Base-by-base conservation (phyloP, 1,140 invertebrate genomes). In the Brachionus rotundiformis region DNA sequence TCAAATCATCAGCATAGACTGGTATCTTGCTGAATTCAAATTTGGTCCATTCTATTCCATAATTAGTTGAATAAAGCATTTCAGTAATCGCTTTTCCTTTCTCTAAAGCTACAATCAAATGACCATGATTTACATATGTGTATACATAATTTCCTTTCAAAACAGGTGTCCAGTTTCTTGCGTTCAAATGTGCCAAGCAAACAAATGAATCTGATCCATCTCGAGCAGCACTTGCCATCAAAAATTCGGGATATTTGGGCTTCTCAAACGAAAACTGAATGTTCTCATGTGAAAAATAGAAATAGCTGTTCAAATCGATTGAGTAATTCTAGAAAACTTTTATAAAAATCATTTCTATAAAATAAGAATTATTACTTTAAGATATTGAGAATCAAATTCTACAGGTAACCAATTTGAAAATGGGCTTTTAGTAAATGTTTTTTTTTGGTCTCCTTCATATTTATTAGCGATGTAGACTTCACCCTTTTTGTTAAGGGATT, bases 181-280 rank as follows among this genome's bases (percentile, higher is more conserved):
- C 31, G 29, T 33, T 36, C 11, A 23, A 19, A 71, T 71, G 16
- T 36, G 31, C 16, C 33, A 71, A 36, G 33, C 65, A 71, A 2
- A 71, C 7, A 71, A 23, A 71, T 71, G 29, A 36, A 16, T 71
- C n/a, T 11, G 29, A 1, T 0, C 16, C 31, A 16, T 19, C 3
- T 16, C 1, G 19, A 65, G 31, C 31, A 6, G 29, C 29, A 1
- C 29, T 71, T 4, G 65, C 65, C 29, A 71, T 33, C 31, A 39
- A 16, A 36, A 71, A 71, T 39, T 71, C 65, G 31, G 65, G 65
- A 36, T 36, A 71, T 71, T 71, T 71, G 2, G 31, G 16, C n/a
- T 71, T 36, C 16, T 36, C 29, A 33, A 71, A 36, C 2, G 65
- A 36, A 19, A 31, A 36, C 31, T 71, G 65, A 71, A 36, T 23